Percentiles rank a stretch among this genome's conserved stretches.
Evolutionary conservation across 2,888 invertebrate species (phyloP).

Genomic region (Dicycla oo): DNA sequence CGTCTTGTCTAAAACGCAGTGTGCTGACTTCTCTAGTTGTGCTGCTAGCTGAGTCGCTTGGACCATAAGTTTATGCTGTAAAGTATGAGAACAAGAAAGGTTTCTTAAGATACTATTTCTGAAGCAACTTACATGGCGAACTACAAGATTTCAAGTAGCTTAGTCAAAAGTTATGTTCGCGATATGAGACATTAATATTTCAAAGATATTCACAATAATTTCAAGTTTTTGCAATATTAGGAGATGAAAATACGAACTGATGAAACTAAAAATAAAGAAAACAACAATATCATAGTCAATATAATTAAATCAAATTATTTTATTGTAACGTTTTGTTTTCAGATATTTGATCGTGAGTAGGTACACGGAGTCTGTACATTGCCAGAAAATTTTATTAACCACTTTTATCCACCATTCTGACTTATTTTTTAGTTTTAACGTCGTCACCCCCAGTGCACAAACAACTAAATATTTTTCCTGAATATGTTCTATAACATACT

Average conservation of each 20-base stretch:
- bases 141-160: background rate
- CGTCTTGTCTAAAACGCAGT: constrained; percentile 89
- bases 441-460: constrained; percentile 54
- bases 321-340: constrained; percentile 38
- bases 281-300: constrained; percentile 7
- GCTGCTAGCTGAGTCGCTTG: constrained; percentile 87
- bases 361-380: background rate
- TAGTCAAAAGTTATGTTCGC: background rate
- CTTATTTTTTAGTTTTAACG: constrained; percentile 41
- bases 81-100: constrained; percentile 33
- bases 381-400: constrained; percentile 8
- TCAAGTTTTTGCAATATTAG: background rate
- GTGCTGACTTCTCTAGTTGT: constrained; percentile 91
- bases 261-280: constrained; percentile 16
- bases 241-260: background rate
- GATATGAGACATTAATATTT: too few relatives aligned
- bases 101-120: constrained; percentile 2
- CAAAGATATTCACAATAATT: background rate
- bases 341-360: background rate
- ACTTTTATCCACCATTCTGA: constrained; percentile 71
- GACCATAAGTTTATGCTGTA: constrained; percentile 84
- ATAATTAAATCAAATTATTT: background rate
- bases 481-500: constrained; percentile 73
- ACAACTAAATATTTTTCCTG: constrained; percentile 62
- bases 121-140: background rate